Evolutionary conservation across 2,888 invertebrate species (phyloP), one percentile per base, ranked within the genome.

Genomic region (Colostygia pectinataria): DNA sequence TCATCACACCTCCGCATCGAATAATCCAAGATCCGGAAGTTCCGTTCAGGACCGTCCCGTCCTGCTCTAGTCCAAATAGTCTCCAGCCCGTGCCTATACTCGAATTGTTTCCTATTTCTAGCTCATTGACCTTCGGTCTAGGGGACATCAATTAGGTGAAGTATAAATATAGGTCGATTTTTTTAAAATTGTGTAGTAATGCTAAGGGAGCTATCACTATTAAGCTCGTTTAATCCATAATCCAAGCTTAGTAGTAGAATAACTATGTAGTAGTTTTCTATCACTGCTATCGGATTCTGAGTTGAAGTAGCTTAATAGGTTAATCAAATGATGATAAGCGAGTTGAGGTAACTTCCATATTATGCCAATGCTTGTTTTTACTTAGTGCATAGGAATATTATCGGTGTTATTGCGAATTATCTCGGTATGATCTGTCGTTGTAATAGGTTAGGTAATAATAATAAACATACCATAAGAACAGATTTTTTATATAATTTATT

Each of bases 31-130:
- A 42, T 2, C 46, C 42, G 8, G 46, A 42, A 12, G 51, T 46
- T 5, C 46, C 51, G 1, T 38, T 41, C 9, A 46, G 46, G 13
- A 32, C 42, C 8, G 37, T 41, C 0, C 37, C 34, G 18, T 46
- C 42, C n/a, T 46, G 46, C 39, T 34, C 42, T 43, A 52, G 38
- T 52, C 42, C 31, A 0, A 46, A 31, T 36, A 29, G 38, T 46
- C 28, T 52, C 18, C 52, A 46, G 29, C 52, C 52, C n/a, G 41
- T 42, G 12, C 52, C 52, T 38, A 52, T 52, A 24, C 33, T 52
- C 5, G 52, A 52, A n/a, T 28, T 52, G 37, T 52, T 52, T 38
- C 52, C 52, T 52, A 52, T 52, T 18, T 52, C 52, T 34, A 52
- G 52, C 29, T 28, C 51, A 15, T 27, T 46, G 38, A 29, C 40